A percentile compares a stretch with the other conserved stretches of the same genome.
Conservation (phyloP, 2,113 vertebrate genomes). For the Hiodon tergisus region DNA sequence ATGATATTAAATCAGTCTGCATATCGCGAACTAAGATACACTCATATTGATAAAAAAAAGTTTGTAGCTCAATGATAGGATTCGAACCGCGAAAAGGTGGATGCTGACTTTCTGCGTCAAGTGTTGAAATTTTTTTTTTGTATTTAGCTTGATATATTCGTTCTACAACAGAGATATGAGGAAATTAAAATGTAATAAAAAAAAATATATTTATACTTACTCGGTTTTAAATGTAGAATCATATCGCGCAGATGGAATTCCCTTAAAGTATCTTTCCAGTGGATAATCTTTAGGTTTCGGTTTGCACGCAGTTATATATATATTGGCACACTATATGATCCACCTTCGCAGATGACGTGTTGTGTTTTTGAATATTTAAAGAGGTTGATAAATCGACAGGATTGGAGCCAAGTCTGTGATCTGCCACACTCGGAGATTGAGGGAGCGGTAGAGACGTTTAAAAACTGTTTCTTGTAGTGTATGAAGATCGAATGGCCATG, state of each 20-base stretch:
- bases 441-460: constrained; percentile 21
- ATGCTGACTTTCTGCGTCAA: background rate
- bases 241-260: constrained; percentile 16
- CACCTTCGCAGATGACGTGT: constrained; percentile 69
- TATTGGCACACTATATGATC: constrained; percentile 52
- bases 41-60: background rate
- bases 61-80: background rate
- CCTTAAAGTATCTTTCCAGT: constrained; percentile 20
- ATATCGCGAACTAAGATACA: background rate
- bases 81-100: background rate
- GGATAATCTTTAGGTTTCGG: constrained; percentile 31
- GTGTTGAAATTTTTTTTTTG: background rate
- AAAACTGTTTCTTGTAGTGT: constrained; percentile 11
- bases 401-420: constrained; percentile 45
- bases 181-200: background rate
- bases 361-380: constrained; percentile 65
- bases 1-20: background rate
- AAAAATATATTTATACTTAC: constrained; percentile 30
- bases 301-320: constrained; percentile 70
- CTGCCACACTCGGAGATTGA: constrained; percentile 23
- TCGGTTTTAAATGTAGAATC: constrained; percentile 25
- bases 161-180: background rate
- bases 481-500: constrained; percentile 9
- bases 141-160: background rate
- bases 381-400: constrained; percentile 37